Evolutionary conservation across 2,888 invertebrate genomes (phyloP).

Genomic region (Limnephilus lunatus): DNA sequence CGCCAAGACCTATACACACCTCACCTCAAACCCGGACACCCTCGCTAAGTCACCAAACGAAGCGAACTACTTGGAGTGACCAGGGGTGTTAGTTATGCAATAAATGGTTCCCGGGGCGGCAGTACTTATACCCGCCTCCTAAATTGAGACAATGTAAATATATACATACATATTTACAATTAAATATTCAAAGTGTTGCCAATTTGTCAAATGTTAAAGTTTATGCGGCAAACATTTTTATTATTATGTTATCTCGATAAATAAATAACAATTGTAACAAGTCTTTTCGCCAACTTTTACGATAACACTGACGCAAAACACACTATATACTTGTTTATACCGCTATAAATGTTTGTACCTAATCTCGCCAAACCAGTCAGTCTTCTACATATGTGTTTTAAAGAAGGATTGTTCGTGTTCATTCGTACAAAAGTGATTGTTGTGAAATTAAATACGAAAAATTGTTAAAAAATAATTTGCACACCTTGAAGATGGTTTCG

Average conservation of each 20-base stretch:
- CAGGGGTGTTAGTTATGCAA: no score
- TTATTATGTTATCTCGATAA: not conserved
- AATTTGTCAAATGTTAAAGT: not conserved
- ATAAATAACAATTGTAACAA: not conserved
- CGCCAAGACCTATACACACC: no score
- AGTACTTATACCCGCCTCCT: no score
- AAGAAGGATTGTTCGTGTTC: not conserved
- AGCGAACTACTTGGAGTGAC: no score
- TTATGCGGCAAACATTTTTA: not conserved
- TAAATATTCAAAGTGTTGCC: not conserved
- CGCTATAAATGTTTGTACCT: not conserved
- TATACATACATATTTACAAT: no score
- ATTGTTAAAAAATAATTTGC: not conserved
- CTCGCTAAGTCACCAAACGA: no score
- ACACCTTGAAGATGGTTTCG: not conserved
- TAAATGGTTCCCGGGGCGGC: no score
- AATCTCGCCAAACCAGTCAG: not conserved
- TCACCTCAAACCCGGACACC: no score
- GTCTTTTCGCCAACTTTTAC: not conserved
- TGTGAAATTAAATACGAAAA: not conserved
- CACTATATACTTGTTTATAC: conserved; percentile 2
- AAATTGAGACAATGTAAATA: no score
- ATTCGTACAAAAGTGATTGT: not conserved
- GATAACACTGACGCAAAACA: not conserved
- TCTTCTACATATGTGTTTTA: not conserved